A percentile compares a stretch with the other conserved stretches of the same genome.
These are phyloP conservation scores for Pluvialis apricaria DNA, from an alignment of 2,113 vertebrate species.

Conservation along the genomic window DNA sequence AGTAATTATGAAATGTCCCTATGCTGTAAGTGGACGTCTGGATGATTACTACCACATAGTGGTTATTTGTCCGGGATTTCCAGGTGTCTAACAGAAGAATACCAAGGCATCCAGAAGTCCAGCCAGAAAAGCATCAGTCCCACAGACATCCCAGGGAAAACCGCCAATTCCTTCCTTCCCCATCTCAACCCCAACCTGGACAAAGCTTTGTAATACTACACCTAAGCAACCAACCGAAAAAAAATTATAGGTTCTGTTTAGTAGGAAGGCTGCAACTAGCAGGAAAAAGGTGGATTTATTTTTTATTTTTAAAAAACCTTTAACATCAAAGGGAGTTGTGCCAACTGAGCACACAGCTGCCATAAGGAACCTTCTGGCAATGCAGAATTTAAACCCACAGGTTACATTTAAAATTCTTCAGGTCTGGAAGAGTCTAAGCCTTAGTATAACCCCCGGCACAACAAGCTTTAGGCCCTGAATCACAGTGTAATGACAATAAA, in stretches of 20 bases:
- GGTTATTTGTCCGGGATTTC: too few relatives aligned
- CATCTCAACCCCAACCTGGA: background rate
- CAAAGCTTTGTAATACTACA: background rate
- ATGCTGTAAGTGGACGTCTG: too few relatives aligned
- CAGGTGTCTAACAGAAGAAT: background rate
- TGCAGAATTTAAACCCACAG: background rate
- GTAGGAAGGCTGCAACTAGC: background rate
- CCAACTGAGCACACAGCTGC: rapidly evolving
- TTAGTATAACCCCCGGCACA: background rate
- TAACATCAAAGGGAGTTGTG: background rate
- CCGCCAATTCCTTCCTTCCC: background rate
- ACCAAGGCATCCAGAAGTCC: too few relatives aligned
- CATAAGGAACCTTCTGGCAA: background rate
- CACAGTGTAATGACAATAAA: background rate
- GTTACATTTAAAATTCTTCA: background rate
- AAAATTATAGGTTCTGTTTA: background rate
- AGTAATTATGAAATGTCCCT: too few relatives aligned
- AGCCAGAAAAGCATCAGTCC: too few relatives aligned
- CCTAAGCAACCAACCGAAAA: background rate
- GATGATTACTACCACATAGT: too few relatives aligned
- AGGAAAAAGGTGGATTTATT: background rate
- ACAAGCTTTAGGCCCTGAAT: background rate
- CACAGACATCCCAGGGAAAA: background rate
- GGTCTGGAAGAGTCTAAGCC: background rate
- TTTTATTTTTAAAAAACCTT: background rate